Evolutionary conservation across 2,888 invertebrate species (phyloP), one percentile per base, ranked within the genome.

Genomic region (Glaucopsyche alexis): DNA sequence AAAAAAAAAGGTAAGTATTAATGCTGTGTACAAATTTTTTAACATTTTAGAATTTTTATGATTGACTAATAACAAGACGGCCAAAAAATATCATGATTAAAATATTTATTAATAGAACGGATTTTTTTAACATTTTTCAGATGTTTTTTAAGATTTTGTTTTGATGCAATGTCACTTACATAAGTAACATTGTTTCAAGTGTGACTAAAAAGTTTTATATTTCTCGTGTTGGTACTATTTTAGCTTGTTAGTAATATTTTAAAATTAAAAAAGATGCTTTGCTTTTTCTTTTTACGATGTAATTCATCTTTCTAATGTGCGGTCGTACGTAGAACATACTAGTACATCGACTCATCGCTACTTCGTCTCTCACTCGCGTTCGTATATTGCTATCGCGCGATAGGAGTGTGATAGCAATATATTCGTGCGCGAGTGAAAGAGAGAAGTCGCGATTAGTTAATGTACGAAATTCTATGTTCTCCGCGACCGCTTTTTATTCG

Each of bases 81-180:
- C 52, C 52, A 52, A 16, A 52, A n/a, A 29, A 29, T 60, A 13
- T 60, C 60, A 29, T 60, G 60, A 60, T 19, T n/a, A n/a, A n/a
- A n/a, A n/a, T n/a, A n/a, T n/a, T n/a, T 13, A 60, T 60, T 60
- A 19, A 13, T 89, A 81, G 76, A 89, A 84, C 82, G 72, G n/a
- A 60, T 49, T 38, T 71, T 55, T 66, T 60, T 38, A 52, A 71
- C 40, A 40, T 60, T 11, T 5, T 60, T 60, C 29, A 3, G 8
- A 52, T 16, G 16, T 8, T 52, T 52, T 2, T 19, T 8, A 52
- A 9, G 7, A 16, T 52, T 52, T 52, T 52, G 42, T 42, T 29
- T 7, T 7, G 42, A 8, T 19, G 52, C 52, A 52, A n/a, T n/a
- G n/a, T n/a, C n/a, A n/a, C n/a, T n/a, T n/a, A n/a, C n/a, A n/a